Percentiles rank a stretch among this genome's conserved stretches.
Conservation (phyloP, 2,888 invertebrate genomes). For the Ophion slaviceki region DNA sequence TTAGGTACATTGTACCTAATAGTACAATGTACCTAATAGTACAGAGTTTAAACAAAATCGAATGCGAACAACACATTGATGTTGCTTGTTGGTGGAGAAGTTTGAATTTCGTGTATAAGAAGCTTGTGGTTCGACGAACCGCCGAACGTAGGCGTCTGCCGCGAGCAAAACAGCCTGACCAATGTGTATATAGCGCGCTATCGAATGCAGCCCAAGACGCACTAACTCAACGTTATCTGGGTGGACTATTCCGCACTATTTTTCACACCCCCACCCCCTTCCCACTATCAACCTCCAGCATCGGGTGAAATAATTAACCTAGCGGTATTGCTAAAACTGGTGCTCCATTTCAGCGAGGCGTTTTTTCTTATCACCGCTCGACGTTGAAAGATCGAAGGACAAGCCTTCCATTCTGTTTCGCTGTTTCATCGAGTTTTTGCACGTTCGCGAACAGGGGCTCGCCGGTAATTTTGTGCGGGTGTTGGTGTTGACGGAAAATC, state of each 20-base stretch:
- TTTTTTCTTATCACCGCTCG: slow-evolving; percentile 4
- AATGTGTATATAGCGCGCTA: no score
- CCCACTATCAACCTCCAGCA: neutral
- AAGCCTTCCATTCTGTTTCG: slow-evolving; percentile 16
- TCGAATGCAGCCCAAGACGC: neutral
- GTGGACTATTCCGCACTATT: slow-evolving; percentile 1
- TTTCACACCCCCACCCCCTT: neutral
- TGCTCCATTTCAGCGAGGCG: neutral
- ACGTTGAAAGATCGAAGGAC: slow-evolving; percentile 29
- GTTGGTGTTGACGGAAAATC: slow-evolving; percentile 49
- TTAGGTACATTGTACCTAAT: no score
- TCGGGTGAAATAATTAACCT: slow-evolving; percentile 13
- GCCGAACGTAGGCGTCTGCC: no score
- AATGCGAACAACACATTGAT: no score
- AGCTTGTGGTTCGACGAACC: no score
- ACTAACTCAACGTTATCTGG: slow-evolving; percentile 25
- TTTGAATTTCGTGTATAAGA: no score
- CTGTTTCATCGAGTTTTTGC: slow-evolving; percentile 16
- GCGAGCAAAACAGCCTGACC: no score
- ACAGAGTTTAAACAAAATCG: no score
- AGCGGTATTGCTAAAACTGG: slow-evolving; percentile 3
- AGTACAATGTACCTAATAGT: no score
- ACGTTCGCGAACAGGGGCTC: neutral
- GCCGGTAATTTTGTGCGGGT: neutral
- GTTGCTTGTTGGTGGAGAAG: no score